Evolutionary conservation across 1,140 invertebrate species (phyloP).

Genomic region (Mizuhopecten yessoensis): DNA sequence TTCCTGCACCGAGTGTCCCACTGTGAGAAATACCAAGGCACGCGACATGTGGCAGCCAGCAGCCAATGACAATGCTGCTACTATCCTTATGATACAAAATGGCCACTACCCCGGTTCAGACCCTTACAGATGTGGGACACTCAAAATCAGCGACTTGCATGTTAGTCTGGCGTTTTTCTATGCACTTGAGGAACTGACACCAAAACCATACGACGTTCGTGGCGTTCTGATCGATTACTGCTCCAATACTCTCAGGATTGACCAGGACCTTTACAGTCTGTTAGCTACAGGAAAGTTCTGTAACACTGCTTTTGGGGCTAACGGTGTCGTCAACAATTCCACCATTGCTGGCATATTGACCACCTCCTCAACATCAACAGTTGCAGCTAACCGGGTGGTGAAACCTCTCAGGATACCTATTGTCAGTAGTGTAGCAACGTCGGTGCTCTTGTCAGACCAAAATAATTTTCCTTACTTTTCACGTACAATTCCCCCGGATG

Average conservation of each 20-base stretch:
- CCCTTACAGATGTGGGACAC: constrained; percentile 73
- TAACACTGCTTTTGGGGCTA: constrained; percentile 65
- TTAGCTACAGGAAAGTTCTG: constrained; percentile 78
- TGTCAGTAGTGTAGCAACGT: constrained; percentile 91
- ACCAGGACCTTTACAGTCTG: constrained; percentile 80
- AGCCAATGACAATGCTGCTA: constrained; percentile 56
- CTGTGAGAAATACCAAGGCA: constrained; percentile 66
- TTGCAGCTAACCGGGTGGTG: constrained; percentile 74
- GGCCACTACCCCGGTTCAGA: constrained; percentile 75
- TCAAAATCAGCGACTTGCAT: constrained; percentile 72
- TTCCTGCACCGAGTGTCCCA: constrained; percentile 78
- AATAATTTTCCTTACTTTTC: constrained; percentile 90
- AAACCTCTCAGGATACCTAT: constrained; percentile 70
- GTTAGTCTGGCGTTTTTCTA: constrained; percentile 75
- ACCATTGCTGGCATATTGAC: constrained; percentile 78
- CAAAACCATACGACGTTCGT: constrained; percentile 60
- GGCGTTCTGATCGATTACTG: constrained; percentile 80
- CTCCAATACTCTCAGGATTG: constrained; percentile 73
- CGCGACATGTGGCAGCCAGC: constrained; percentile 65
- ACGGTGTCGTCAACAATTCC: constrained; percentile 51
- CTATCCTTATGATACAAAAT: constrained; percentile 71
- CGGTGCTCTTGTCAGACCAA: constrained; percentile 88
- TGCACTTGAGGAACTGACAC: constrained; percentile 59
- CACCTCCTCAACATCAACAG: constrained; percentile 69
- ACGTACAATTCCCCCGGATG: constrained; percentile 91